phyloP scores from a whole-genome alignment of 2,113 vertebrate genomes.

The Microcebus murinus region DNA sequence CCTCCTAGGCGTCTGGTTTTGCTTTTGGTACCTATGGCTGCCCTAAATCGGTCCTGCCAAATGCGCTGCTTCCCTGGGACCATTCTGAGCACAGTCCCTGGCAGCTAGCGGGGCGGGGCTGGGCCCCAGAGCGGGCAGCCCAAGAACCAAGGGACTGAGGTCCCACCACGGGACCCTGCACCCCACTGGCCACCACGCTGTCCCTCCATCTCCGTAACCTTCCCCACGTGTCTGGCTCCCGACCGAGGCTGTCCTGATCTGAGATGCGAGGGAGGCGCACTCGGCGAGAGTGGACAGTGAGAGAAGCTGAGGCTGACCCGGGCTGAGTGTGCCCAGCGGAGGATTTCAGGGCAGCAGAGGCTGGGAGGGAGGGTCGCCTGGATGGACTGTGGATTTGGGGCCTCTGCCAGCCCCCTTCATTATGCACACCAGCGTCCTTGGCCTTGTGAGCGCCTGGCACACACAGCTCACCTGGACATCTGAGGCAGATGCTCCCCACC shows the following conservation, averaged over 20 bases:
- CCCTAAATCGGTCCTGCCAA: accelerated
- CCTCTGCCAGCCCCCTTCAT: background rate
- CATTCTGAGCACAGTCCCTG: background rate
- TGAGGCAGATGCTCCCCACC: background rate
- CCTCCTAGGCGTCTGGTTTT: background rate
- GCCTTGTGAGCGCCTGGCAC: background rate
- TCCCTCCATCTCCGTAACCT: background rate
- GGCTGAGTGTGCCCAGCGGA: background rate
- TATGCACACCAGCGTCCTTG: accelerated
- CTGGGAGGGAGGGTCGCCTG: background rate
- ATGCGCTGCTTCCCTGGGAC: background rate
- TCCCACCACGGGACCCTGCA: background rate
- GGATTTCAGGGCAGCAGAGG: background rate
- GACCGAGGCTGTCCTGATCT: background rate
- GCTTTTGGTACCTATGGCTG: background rate
- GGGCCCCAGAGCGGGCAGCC: background rate
- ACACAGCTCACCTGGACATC: no score
- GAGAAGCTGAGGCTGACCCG: background rate
- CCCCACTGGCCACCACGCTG: background rate
- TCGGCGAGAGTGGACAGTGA: background rate
- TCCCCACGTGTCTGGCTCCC: background rate
- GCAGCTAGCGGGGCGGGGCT: accelerated
- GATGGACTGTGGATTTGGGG: accelerated
- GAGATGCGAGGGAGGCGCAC: accelerated
- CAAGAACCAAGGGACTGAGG: accelerated